Base-by-base conservation (phyloP, 30 jellyfish, hydroid and myxozoan species). In the Cassiopea xamachana region DNA sequence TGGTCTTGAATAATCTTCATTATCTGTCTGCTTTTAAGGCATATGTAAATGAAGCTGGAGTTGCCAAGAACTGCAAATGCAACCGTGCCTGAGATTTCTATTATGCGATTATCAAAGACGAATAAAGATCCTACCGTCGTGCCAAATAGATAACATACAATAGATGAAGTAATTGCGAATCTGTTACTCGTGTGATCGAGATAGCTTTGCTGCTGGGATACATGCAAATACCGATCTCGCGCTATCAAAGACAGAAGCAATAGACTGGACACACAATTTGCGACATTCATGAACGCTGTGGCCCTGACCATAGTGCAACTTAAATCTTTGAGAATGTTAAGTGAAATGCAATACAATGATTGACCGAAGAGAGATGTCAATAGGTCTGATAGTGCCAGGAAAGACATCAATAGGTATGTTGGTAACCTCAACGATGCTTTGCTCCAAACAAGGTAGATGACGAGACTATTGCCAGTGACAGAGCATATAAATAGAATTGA, bases 171-270 rank as follows among this genome's bases (percentile, higher is more conserved):
- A 47, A 55, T 44, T 5, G 75, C 39, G 39, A 27, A 27, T 27
- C 39, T 27, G 39, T 27, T 27, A 27, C 39, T 27, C 39, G 39
- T 27, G 39, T 27, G 39, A 27, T 27, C 39, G 39, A 27, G 39
- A 27, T 27, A 27, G 39, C 39, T 27, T 27, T 14, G 12, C 8
- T 77, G 60, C 49, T 87, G 76, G 12, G 90, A n/a, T 46, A 88
- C 90, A 55, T 72, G 95, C 47, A 88, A 47, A 19, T 5, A 76
- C 19, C 96, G 88, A 73, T 89, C 96, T 46, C 92, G 82, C 1
- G 96, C 80, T 17, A 89, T 89, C 46, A 62, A 19, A 51, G 87
- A 69, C 4, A 89, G 39, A 43, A 27, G 39, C 39, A 27, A 27
- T 27, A 27, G 39, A 27, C 39, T 27, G 39, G 39, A 27, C 0